Percentiles rank a stretch among this genome's conserved stretches.
Evolutionary conservation across 1,140 invertebrate species (phyloP).

Genomic region (Vanessa tameamea): DNA sequence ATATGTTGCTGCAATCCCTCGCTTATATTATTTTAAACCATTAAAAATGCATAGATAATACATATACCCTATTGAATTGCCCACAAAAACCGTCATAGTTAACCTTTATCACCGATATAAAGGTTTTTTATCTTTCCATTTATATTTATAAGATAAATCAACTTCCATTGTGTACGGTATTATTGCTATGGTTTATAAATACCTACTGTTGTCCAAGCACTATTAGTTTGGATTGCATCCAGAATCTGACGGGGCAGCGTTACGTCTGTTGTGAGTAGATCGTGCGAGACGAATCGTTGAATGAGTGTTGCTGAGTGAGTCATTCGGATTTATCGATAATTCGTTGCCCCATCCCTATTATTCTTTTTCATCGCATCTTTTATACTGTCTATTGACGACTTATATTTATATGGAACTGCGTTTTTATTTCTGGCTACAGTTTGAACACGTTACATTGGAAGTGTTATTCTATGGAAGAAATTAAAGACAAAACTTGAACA

Average conservation of each 20-base stretch:
- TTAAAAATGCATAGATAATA: too few species aligned
- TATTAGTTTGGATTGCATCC: conserved; percentile 51
- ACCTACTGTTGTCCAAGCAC: conserved; percentile 45
- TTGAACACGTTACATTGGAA: too few species aligned
- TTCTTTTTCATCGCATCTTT: conserved; percentile 2
- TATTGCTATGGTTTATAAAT: conserved; percentile 36
- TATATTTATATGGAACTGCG: neutral
- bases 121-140: neutral
- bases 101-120: neutral
- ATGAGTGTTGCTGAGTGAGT: conserved; percentile 37
- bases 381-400: neutral
- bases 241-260: conserved; percentile 31
- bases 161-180: neutral
- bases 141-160: neutral
- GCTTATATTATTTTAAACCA: too few species aligned
- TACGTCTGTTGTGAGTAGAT: conserved; percentile 42
- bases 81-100: neutral
- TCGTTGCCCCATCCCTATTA: conserved; percentile 19
- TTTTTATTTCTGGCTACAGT: too few species aligned
- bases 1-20: too few species aligned
- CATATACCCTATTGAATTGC: too few species aligned
- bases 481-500: too few species aligned
- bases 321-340: conserved; percentile 35
- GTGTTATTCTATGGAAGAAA: too few species aligned
- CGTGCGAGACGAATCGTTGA: conserved; percentile 49